Conservation (phyloP, 2,113 vertebrate species). For the Dipodomys ordii region DNA sequence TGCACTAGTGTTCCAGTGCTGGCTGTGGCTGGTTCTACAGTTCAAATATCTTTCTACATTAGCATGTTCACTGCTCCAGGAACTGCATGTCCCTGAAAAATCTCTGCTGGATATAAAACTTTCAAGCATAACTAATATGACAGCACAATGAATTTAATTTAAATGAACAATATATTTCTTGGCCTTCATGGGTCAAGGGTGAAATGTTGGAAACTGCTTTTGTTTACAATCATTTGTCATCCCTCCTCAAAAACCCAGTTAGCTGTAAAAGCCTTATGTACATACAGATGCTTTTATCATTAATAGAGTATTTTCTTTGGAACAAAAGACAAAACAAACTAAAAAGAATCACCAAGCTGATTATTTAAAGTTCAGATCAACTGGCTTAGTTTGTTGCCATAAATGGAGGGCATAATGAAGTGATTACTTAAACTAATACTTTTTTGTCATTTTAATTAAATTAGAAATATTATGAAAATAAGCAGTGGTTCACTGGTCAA, state of each 20-base stretch:
- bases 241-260: conserved; percentile 24
- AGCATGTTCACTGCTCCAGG: conserved; percentile 66
- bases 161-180: conserved; percentile 78
- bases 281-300: conserved; percentile 28
- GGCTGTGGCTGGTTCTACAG: conserved; percentile 40
- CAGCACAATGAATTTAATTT: conserved; percentile 80
- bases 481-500: not conserved
- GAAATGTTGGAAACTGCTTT: conserved; percentile 33
- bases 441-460: conserved; percentile 12
- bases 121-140: conserved; percentile 79
- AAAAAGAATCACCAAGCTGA: conserved; percentile 51
- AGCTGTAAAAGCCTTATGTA: conserved; percentile 3
- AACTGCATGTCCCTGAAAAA: conserved; percentile 74
- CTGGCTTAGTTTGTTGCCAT: conserved; percentile 7
- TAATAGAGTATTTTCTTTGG: conserved; percentile 18
- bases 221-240: conserved; percentile 76
- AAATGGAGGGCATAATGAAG: conserved; percentile 38
- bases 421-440: conserved; percentile 9
- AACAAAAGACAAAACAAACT: conserved; percentile 25
- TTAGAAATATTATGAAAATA: not conserved
- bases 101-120: conserved; percentile 79
- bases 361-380: conserved; percentile 56
- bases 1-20: conserved; percentile 2
- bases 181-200: conserved; percentile 75
- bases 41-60: conserved; percentile 69